A percentile compares a stretch with the other conserved stretches of the same genome.
phyloP scores from a whole-genome alignment of 2,888 invertebrate genomes.

The Coenonympha arcania region DNA sequence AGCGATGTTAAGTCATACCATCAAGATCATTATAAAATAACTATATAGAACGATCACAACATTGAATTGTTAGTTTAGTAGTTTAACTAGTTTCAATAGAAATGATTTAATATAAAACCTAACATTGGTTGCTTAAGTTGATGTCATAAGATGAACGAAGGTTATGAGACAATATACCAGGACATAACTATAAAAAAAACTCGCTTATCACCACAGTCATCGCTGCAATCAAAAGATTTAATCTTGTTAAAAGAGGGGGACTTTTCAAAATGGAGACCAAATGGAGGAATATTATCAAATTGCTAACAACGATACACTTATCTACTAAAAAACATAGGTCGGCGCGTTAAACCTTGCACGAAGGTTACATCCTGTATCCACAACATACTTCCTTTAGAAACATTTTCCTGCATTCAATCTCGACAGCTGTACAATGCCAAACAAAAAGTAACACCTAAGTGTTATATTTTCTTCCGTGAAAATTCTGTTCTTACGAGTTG shows the following conservation, averaged over 20 bases:
- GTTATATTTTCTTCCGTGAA: conserved; percentile 21
- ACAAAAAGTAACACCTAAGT: conserved; percentile 18
- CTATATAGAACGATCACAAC: no score
- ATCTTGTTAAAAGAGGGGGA: neutral
- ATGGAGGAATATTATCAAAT: neutral
- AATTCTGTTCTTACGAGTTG: conserved; percentile 11
- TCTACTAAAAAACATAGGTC: conserved; percentile 5
- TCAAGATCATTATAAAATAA: no score
- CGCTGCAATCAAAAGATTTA: no score
- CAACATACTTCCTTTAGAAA: conserved; percentile 29
- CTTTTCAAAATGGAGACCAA: neutral
- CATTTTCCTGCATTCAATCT: conserved; percentile 29
- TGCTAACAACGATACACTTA: neutral
- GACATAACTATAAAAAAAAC: no score
- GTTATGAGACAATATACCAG: no score
- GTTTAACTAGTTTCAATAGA: no score
- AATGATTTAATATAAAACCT: no score
- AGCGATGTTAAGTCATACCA: no score
- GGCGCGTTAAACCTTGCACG: conserved; percentile 48
- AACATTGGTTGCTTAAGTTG: no score
- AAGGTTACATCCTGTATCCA: conserved; percentile 58
- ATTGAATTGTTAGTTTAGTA: no score
- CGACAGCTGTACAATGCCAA: conserved; percentile 16
- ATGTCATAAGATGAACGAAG: no score
- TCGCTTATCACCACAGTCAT: no score